These are phyloP conservation scores for Drosophila hamatofila DNA, from an alignment of 2,888 invertebrate species.

Conservation along the genomic window DNA sequence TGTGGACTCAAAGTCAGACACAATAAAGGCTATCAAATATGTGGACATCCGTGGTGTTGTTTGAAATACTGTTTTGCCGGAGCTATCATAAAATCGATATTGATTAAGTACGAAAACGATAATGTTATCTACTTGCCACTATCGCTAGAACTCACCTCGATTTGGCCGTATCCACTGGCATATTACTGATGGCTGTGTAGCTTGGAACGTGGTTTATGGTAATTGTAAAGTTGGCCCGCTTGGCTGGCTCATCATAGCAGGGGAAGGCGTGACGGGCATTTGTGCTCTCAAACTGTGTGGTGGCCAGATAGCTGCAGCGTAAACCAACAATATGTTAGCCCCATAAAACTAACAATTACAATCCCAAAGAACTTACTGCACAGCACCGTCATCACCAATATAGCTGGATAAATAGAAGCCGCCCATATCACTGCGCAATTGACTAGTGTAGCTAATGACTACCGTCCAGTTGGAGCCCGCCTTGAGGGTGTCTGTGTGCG, in stretches of 20 bases:
- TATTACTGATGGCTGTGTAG: slow-evolving; percentile 82
- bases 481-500: slow-evolving; percentile 48
- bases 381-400: slow-evolving; percentile 42
- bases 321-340: not conserved
- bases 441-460: slow-evolving; percentile 87
- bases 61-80: slow-evolving; percentile 78
- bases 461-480: slow-evolving; percentile 85
- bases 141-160: slow-evolving; percentile 40
- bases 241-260: slow-evolving; percentile 89
- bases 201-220: slow-evolving; percentile 72
- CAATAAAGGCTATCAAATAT: slow-evolving; percentile 92
- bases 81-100: slow-evolving; percentile 9
- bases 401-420: slow-evolving; percentile 89
- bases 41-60: slow-evolving; percentile 89
- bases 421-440: slow-evolving; percentile 87
- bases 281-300: slow-evolving; percentile 90
- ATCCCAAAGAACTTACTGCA: slow-evolving; percentile 61
- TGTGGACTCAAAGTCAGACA: slow-evolving; percentile 87
- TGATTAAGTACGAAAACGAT: not conserved
- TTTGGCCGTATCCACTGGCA: slow-evolving; percentile 85
- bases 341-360: no score
- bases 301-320: slow-evolving; percentile 85
- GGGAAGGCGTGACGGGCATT: slow-evolving; percentile 90
- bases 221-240: slow-evolving; percentile 88
- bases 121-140: not conserved